A percentile compares a stretch with the other conserved stretches of the same genome.
These are phyloP conservation scores for Aphelenchoides besseyi DNA, from an alignment of 1,140 invertebrate species.

Conservation along the genomic window DNA sequence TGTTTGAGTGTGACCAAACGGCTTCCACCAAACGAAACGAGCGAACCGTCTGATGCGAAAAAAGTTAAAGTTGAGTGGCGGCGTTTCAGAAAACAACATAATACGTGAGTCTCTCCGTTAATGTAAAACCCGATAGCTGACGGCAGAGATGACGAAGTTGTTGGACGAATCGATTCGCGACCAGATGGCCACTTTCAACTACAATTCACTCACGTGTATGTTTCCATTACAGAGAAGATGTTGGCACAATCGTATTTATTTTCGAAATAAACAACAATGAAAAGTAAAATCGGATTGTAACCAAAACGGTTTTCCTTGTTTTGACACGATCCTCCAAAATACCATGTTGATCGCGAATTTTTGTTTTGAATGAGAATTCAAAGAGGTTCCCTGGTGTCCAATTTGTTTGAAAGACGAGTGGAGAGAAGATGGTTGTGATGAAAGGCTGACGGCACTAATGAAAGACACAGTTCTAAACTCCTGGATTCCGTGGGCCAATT, in stretches of 20 bases:
- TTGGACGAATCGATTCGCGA: too few species aligned
- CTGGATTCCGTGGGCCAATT: neutral
- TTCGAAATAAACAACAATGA: neutral
- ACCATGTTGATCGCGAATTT: neutral
- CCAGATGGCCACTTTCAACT: neutral
- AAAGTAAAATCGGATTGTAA: neutral
- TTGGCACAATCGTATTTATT: too few species aligned
- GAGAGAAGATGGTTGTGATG: neutral
- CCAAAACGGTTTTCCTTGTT: neutral
- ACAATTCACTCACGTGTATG: neutral
- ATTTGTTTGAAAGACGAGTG: neutral
- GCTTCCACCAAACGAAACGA: too few species aligned
- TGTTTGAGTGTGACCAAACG: too few species aligned
- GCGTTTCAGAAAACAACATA: too few species aligned
- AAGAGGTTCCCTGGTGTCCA: too few species aligned
- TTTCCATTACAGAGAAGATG: neutral
- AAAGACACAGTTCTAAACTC: conserved; percentile 1
- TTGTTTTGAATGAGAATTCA: neutral
- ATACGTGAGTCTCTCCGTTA: too few species aligned
- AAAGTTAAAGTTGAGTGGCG: too few species aligned
- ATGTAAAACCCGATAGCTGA: too few species aligned
- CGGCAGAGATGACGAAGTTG: too few species aligned
- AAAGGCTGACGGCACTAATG: neutral
- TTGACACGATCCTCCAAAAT: neutral
- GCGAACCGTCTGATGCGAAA: too few species aligned